Conservation (phyloP, 2,113 vertebrate species). For the Neolamprologus sp. region DNA sequence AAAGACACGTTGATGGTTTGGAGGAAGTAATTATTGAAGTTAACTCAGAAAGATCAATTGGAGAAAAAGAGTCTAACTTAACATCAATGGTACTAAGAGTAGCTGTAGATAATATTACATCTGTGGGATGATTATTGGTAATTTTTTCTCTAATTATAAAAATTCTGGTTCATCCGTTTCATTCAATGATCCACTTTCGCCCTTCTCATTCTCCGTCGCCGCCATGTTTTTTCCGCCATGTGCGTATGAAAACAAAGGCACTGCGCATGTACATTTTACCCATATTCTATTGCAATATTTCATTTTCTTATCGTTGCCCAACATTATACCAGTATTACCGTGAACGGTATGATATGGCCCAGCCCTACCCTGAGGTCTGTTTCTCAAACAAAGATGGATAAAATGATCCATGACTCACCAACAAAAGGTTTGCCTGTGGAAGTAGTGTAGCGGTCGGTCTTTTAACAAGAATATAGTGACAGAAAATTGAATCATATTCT, state of each 20-base stretch:
- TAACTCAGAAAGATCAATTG: no score
- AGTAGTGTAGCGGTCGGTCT: not conserved
- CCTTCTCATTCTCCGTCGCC: not conserved
- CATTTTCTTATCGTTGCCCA: not conserved
- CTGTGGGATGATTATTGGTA: no score
- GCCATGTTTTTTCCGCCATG: rapidly evolving
- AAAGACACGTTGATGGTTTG: no score
- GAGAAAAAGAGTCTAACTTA: no score
- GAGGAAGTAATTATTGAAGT: no score
- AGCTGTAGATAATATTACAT: no score
- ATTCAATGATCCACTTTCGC: rapidly evolving
- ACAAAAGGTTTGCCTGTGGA: not conserved
- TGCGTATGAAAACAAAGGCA: not conserved
- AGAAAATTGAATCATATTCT: not conserved
- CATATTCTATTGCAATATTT: not conserved
- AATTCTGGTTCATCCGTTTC: rapidly evolving
- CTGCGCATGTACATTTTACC: rapidly evolving
- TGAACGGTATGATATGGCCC: not conserved
- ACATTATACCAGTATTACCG: not conserved
- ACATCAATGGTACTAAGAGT: no score
- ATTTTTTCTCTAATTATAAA: no score
- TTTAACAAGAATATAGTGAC: not conserved
- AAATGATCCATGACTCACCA: not conserved
- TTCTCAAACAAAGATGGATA: not conserved
- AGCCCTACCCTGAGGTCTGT: not conserved